Evolutionary conservation across 2,113 vertebrate species (phyloP).

Genomic region (Centropus bengalensis): DNA sequence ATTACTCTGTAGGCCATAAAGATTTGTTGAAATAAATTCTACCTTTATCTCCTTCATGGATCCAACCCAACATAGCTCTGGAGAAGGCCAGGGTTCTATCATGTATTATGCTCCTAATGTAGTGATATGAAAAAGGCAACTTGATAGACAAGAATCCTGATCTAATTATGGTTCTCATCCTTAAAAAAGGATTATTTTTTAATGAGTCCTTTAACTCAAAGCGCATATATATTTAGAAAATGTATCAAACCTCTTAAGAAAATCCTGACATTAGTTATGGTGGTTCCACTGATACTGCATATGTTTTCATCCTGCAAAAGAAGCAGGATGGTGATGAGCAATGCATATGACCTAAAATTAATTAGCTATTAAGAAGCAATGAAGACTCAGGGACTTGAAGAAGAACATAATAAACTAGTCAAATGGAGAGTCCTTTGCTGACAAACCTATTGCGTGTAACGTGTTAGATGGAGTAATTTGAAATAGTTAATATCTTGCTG

Average conservation of each 20-base stretch:
- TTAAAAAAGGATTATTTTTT: conserved; percentile 63
- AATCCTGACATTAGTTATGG: conserved; percentile 26
- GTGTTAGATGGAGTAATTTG: neutral
- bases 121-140: conserved; percentile 36
- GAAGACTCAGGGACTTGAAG: neutral
- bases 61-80: neutral
- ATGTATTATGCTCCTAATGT: conserved; percentile 50
- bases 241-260: conserved; percentile 54
- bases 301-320: neutral
- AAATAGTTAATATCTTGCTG: neutral
- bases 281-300: neutral
- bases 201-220: conserved; percentile 56
- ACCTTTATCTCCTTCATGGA: neutral
- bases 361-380: neutral
- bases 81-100: conserved; percentile 26
- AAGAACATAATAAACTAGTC: neutral
- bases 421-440: neutral
- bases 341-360: neutral
- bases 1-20: neutral
- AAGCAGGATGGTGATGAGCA: neutral
- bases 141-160: conserved; percentile 59
- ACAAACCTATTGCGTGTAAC: neutral
- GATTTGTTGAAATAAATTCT: neutral
- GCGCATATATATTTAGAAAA: conserved; percentile 55
- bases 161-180: conserved; percentile 56